Base-by-base conservation (phyloP, 2,797 vertebrate genomes). In the Apodemus agrarius region DNA sequence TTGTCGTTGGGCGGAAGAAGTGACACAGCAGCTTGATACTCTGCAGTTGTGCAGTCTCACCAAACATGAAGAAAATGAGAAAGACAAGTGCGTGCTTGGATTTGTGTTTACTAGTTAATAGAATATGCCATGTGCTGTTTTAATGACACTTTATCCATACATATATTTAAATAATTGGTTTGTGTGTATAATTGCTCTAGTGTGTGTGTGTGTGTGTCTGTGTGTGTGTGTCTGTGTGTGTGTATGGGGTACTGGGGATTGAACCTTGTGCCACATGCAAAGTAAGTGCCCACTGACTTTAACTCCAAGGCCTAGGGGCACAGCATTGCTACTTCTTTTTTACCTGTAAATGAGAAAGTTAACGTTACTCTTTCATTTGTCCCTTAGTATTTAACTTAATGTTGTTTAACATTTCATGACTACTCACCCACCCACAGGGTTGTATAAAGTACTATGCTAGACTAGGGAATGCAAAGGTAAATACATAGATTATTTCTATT, bases 1-100 rank as follows among this genome's bases (percentile, higher is more conserved):
- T 98, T 99, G 99, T 98, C 99, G 99, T 78, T 99, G 99, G 99
- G 99, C 99, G 0, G 99, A 99, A 98, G 99, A 99, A 98, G 99
- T 99, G 96, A 99, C 99, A 0, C 99, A 99, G 94, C 99, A 99
- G 97, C 99, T 99, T 93, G 99, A 99, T 97, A 99, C 99, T 0
- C 99, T 99, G 94, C 99, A 99, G 96, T 99, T 99, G 14, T 99
- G 99, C 98, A 99, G 99, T 97, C 99, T 99, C 57, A 99, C 99
- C 95, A 99, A 99, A 98, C 99, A 99, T 0, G 99, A 99, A 43
- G 99, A 99, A 98, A 99, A 99, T 0, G 99, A 99, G 98, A 99
- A 99, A 97, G 99, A 99, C 99, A 99, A 99, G 99, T 99, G 98
- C 98, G 99, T 87, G 22, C 34, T 93, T 17, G 29, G 1, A 54